Evolutionary conservation across 2,888 invertebrate genomes (phyloP).

Genomic region (Eugnorisma glareosa): DNA sequence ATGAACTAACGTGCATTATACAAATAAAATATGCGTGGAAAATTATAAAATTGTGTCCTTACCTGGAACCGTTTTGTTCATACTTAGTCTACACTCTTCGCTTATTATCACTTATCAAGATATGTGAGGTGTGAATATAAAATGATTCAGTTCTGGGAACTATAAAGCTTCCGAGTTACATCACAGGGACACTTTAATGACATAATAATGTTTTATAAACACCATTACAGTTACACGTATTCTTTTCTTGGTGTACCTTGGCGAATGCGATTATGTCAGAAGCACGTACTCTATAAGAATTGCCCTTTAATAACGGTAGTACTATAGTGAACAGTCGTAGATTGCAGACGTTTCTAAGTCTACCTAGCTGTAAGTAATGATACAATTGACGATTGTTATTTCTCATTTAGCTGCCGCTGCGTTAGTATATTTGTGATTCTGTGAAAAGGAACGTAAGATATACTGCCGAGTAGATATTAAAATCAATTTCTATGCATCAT

Average conservation of each 20-base stretch:
- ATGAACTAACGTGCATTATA: conserved; percentile 69
- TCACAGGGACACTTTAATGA: conserved; percentile 68
- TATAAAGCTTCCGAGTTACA: conserved; percentile 69
- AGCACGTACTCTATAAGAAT: conserved; percentile 86
- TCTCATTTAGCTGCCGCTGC: conserved; percentile 73
- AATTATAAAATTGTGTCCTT: conserved; percentile 72
- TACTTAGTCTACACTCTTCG: conserved; percentile 67
- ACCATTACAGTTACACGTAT: conserved; percentile 75
- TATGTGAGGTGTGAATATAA: conserved; percentile 83
- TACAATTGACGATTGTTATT: conserved; percentile 83
- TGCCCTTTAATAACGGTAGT: conserved; percentile 88
- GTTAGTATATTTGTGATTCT: conserved; percentile 57
- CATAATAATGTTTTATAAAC: conserved; percentile 70
- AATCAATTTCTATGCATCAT: conserved; percentile 27
- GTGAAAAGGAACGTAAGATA: conserved; percentile 5
- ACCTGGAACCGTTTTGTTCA: conserved; percentile 80
- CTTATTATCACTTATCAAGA: conserved; percentile 79
- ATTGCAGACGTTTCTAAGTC: conserved; percentile 85
- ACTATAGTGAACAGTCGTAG: conserved; percentile 85
- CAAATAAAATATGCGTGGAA: conserved; percentile 26
- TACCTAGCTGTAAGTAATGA: conserved; percentile 89
- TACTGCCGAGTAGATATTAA: conserved; percentile 20
- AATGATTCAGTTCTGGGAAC: conserved; percentile 75
- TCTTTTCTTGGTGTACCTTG: conserved; percentile 76
- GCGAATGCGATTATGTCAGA: conserved; percentile 84